phyloP scores from a whole-genome alignment of 2,888 invertebrate species.

The Bombylius discolor region DNA sequence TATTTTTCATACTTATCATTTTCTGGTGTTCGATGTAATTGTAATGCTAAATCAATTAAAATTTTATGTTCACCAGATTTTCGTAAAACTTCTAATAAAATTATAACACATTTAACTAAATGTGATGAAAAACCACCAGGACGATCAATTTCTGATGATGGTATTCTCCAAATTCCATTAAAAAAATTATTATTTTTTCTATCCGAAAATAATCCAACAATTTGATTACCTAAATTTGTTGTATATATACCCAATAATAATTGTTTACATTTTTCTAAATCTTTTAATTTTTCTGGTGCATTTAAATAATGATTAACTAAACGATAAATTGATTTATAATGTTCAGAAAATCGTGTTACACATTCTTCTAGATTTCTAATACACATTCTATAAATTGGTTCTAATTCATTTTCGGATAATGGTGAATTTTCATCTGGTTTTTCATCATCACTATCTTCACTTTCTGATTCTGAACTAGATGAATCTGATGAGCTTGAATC shows the following conservation, averaged over 20 bases:
- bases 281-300: constrained; percentile 50
- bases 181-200: constrained; percentile 78
- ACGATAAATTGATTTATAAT: constrained; percentile 86
- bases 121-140: constrained; percentile 86
- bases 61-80: constrained; percentile 68
- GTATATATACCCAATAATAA: constrained; percentile 56
- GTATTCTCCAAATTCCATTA: constrained; percentile 87
- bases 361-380: constrained; percentile 73
- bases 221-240: constrained; percentile 50
- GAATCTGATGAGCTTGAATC: constrained; percentile 38
- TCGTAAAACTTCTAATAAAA: constrained; percentile 68
- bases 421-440: constrained; percentile 19
- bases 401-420: constrained; percentile 22
- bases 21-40: constrained; percentile 69
- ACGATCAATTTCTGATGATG: constrained; percentile 77
- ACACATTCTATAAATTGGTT: constrained; percentile 51
- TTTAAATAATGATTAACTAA: constrained; percentile 72
- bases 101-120: constrained; percentile 70
- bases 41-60: constrained; percentile 64
- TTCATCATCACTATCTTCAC: constrained; percentile 21
- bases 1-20: constrained; percentile 56
- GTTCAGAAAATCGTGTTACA: constrained; percentile 71
- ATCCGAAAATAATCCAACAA: constrained; percentile 74
- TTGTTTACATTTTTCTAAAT: constrained; percentile 56
- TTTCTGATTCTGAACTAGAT: constrained; percentile 38